Evolutionary conservation across 2,888 invertebrate species (phyloP), one percentile per base, ranked within the genome.

Genomic region (Mythimna albipuncta): DNA sequence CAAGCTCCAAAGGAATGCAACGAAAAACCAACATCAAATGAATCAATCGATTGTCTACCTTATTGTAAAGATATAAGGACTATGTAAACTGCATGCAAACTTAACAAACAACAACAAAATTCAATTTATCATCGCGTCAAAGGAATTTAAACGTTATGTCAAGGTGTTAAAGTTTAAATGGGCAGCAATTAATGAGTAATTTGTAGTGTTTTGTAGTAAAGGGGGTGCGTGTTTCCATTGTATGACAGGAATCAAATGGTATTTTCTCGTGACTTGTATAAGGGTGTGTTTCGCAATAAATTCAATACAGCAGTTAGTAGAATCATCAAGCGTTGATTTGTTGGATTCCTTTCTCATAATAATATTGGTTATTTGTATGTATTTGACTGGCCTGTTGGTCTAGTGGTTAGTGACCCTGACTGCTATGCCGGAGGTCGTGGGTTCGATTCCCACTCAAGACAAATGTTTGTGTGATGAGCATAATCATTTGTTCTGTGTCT

Each of bases 61-160:
- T 89, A 86, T 19, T 0, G 0, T 52, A 4, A 58, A 21, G 7
- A 1, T 0, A 35, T 79, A 86, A 71, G 50, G 69, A 16, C 64
- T 72, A 77, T 50, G 21, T 10, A 2, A 62, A 69, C 63, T 9
- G 85, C 67, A 83, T 54, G 26, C 35, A 54, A 75, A 79, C 9
- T 76, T 85, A 41, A 77, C 59, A 21, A 73, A 63, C 59, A 69
- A 85, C 83, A 70, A 85, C 83, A 80, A 78, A 84, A 78, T 82
- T 70, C 81, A 88, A 88, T 88, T 82, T 86, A 82, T 84, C 80
- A 71, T 73, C 66, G 81, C 70, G 84, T 85, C 87, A 88, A 84
- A 85, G 90, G 85, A 94, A 91, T 93, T 90, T 92, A 87, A 86
- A 85, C 91, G 91, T 85, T 93, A 90, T 74, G 5, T 32, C 64